Percentiles rank a stretch among this genome's conserved stretches.
These are phyloP conservation scores for Falco cherrug DNA, from an alignment of 2,797 vertebrate genomes.

Conservation along the genomic window DNA sequence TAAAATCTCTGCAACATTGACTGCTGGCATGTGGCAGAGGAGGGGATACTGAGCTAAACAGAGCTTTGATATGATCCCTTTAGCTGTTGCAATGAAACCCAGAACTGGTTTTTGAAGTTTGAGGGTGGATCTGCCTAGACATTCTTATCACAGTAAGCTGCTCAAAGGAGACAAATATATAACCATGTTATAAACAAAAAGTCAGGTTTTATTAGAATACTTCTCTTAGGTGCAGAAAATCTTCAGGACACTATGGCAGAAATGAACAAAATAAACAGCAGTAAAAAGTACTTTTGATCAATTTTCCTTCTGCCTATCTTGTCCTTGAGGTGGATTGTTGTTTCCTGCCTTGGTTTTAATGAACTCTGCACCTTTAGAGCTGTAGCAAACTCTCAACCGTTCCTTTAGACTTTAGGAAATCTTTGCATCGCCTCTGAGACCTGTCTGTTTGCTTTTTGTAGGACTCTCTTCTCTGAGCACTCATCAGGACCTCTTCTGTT, in stretches of 20 bases:
- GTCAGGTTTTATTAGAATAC: background rate
- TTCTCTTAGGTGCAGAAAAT: background rate
- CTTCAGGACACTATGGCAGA: background rate
- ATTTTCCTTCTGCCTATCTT: background rate
- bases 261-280: background rate
- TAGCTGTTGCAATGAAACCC: background rate
- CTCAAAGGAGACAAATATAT: background rate
- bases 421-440: background rate
- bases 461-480: background rate
- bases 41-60: background rate
- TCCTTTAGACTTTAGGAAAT: background rate
- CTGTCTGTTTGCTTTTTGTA: background rate
- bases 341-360: background rate
- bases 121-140: background rate
- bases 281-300: background rate
- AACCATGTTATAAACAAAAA: background rate
- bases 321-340: background rate
- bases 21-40: background rate
- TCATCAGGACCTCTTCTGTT: background rate
- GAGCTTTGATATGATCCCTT: background rate
- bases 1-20: background rate
- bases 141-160: background rate
- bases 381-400: background rate
- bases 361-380: background rate
- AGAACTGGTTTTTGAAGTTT: background rate